Evolutionary conservation across 2,797 vertebrate genomes (phyloP).

Genomic region (Phoxinus dragarum): DNA sequence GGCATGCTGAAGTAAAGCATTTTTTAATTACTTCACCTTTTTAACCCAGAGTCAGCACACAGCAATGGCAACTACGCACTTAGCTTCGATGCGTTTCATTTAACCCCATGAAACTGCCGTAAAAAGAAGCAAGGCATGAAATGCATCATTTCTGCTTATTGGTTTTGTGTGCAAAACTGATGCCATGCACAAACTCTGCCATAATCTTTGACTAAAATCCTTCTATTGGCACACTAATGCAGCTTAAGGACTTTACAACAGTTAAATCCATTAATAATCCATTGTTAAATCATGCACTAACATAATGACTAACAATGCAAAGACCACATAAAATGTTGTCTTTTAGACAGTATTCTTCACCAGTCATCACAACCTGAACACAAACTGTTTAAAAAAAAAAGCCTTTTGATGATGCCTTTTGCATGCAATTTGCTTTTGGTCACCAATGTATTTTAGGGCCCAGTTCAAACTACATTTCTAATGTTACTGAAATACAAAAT

Average conservation of each 20-base stretch:
- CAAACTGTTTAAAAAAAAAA: not conserved
- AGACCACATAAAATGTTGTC: not conserved
- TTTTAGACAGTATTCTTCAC: not conserved
- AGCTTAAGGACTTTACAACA: not conserved
- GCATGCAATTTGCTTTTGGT: not conserved
- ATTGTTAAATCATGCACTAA: slow-evolving; percentile 9
- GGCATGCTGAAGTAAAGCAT: slow-evolving; percentile 62
- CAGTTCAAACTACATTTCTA: not conserved
- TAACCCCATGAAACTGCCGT: not conserved
- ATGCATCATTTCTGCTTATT: slow-evolving; percentile 19
- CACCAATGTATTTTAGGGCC: not conserved
- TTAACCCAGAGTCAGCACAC: slow-evolving; percentile 20
- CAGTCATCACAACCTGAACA: not conserved
- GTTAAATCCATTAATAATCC: not conserved
- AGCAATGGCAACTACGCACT: not conserved
- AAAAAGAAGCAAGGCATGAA: not conserved
- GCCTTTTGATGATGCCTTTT: not conserved
- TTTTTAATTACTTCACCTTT: slow-evolving; percentile 45
- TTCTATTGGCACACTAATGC: not conserved
- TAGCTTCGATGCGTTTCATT: not conserved
- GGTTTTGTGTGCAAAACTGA: not conserved
- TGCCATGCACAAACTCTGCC: not conserved
- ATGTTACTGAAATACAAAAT: not conserved
- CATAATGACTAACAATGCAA: not conserved
- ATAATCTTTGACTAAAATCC: not conserved